Percentiles rank a stretch among this genome's conserved stretches.
Conservation (phyloP, 2,113 vertebrate species). For the Cygnus buccinator region DNA sequence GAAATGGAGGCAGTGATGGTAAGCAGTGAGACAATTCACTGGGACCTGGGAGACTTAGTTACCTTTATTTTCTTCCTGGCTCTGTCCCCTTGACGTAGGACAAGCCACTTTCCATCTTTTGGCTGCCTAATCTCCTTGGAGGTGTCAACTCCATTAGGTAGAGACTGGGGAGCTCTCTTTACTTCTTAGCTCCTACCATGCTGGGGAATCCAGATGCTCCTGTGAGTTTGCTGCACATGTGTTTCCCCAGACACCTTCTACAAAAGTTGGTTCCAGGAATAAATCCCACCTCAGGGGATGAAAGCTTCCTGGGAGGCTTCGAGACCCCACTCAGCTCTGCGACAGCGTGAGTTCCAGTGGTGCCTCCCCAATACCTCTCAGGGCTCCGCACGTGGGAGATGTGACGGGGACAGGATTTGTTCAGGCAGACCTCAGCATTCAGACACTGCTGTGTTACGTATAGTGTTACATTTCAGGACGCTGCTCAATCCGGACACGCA, state of each 20-base stretch:
- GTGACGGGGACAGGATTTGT: not conserved
- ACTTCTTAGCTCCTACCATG: not conserved
- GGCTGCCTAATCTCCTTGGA: not conserved
- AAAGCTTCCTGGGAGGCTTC: not conserved
- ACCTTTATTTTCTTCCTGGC: not conserved
- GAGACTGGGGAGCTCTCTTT: not conserved
- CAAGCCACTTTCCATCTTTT: not conserved
- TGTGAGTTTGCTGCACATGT: rapidly evolving
- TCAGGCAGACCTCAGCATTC: not conserved
- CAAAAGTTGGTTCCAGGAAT: not conserved
- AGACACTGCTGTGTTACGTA: not conserved
- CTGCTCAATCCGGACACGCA: no score
- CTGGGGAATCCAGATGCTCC: no score
- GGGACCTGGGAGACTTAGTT: not conserved
- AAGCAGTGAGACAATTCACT: not conserved
- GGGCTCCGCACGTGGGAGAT: not conserved
- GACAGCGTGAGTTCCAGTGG: not conserved
- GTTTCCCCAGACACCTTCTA: not conserved
- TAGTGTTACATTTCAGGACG: not conserved
- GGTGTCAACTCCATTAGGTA: not conserved
- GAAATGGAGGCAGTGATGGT: not conserved
- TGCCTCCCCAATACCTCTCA: not conserved
- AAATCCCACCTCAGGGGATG: not conserved
- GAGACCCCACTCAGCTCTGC: not conserved
- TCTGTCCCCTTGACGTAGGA: not conserved